phyloP scores from a whole-genome alignment of 2,797 vertebrate genomes.

The Strix occidentalis region DNA sequence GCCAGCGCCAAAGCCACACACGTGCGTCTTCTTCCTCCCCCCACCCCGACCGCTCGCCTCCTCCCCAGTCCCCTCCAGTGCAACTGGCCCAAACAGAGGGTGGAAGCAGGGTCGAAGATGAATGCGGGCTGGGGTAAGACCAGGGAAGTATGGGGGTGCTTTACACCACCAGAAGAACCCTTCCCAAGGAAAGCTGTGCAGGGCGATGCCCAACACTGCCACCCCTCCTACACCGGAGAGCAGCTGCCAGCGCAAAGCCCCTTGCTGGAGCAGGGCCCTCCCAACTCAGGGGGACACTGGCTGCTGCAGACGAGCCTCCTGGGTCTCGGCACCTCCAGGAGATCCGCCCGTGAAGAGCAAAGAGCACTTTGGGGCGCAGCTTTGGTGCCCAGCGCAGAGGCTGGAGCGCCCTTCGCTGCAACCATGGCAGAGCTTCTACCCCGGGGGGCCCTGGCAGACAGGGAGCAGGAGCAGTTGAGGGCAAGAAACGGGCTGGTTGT shows the following conservation, averaged over 20 bases:
- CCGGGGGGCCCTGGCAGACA: fast-evolving
- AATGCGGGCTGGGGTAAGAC: fast-evolving
- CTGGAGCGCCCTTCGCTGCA: fast-evolving
- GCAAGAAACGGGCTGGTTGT: neutral
- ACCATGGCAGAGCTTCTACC: fast-evolving
- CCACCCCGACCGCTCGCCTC: fast-evolving
- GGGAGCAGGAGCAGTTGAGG: neutral
- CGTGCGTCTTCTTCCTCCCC: neutral
- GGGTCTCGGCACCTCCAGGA: neutral
- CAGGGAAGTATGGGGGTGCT: fast-evolving
- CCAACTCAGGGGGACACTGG: fast-evolving
- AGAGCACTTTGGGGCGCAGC: fast-evolving
- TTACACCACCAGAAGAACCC: neutral
- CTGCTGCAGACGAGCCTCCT: neutral
- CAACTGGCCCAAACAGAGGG: neutral
- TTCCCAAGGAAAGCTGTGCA: neutral
- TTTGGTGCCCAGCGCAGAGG: neutral
- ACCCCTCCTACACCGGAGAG: too few species aligned
- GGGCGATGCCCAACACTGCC: neutral
- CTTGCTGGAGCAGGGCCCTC: fast-evolving
- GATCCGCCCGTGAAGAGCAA: fast-evolving
- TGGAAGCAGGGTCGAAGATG: neutral
- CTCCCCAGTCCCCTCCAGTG: fast-evolving
- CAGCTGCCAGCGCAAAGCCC: neutral
- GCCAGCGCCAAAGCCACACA: neutral